These are phyloP conservation scores for Netelia fuscicornis DNA, from an alignment of 2,888 invertebrate genomes.

Conservation along the genomic window DNA sequence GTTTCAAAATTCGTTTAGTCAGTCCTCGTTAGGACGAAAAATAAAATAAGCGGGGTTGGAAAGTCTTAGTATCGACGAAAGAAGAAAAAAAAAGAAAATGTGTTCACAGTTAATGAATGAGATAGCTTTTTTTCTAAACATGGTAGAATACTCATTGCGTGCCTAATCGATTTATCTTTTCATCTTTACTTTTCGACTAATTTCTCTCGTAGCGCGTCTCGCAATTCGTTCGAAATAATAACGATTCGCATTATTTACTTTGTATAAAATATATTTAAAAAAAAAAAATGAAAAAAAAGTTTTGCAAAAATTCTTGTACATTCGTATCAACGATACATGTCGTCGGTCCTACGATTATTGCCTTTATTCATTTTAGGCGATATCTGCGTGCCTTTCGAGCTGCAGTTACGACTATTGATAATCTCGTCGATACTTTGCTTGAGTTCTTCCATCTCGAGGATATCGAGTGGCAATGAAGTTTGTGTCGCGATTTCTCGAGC, in stretches of 20 bases:
- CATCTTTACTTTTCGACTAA: neutral
- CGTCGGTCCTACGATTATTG: conserved; percentile 72
- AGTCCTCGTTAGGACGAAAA: conserved; percentile 7
- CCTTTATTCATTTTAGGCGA: conserved; percentile 80
- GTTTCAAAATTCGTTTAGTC: conserved; percentile 10
- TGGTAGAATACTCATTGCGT: conserved; percentile 57
- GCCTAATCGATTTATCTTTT: conserved; percentile 20
- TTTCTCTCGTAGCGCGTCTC: neutral
- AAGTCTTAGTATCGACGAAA: conserved; percentile 53
- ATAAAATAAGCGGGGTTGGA: conserved; percentile 15
- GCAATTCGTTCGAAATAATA: conserved; percentile 7
- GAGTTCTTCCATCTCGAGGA: conserved; percentile 83
- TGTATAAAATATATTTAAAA: conserved; percentile 55
- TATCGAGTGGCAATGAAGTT: conserved; percentile 82
- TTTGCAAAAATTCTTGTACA: conserved; percentile 54
- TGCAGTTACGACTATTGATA: conserved; percentile 81
- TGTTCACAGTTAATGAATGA: conserved; percentile 67
- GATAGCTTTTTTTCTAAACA: conserved; percentile 61
- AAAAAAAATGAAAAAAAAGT: conserved; percentile 29
- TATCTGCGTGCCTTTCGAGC: conserved; percentile 82
- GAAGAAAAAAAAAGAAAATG: conserved; percentile 41
- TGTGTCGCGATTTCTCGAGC: conserved; percentile 83
- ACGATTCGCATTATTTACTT: conserved; percentile 39
- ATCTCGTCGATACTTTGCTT: conserved; percentile 83
- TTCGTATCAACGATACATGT: conserved; percentile 62